Percentiles rank a stretch among this genome's conserved stretches.
Evolutionary conservation across 1,140 invertebrate genomes (phyloP).

Genomic region (Metopolophium dirhodum): DNA sequence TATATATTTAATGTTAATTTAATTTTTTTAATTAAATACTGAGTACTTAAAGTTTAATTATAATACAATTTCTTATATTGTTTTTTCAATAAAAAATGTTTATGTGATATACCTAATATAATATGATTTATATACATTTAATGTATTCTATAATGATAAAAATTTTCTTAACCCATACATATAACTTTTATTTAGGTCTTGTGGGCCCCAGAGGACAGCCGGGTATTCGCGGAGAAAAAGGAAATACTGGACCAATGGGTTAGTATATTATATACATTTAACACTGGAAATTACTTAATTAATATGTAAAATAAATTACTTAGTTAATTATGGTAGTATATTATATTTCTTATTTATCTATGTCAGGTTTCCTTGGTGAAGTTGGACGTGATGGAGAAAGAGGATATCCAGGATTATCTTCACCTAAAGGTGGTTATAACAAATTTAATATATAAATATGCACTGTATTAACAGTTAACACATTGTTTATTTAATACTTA

Average conservation of each 20-base stretch:
- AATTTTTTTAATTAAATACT: too few relatives aligned
- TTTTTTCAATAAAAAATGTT: too few relatives aligned
- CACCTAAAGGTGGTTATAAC: constrained; percentile 58
- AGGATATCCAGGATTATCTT: constrained; percentile 59
- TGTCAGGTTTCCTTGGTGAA: constrained; percentile 70
- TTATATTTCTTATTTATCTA: background rate
- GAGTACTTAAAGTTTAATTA: too few relatives aligned
- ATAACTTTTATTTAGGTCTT: constrained; percentile 29
- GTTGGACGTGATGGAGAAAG: constrained; percentile 71
- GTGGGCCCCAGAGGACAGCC: constrained; percentile 76
- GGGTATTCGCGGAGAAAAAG: constrained; percentile 79
- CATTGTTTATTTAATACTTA: background rate
- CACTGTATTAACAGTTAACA: background rate
- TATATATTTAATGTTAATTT: too few relatives aligned
- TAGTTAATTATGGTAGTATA: background rate
- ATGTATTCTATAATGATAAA: background rate
- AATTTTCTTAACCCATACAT: background rate
- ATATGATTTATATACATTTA: background rate
- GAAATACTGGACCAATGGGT: constrained; percentile 77
- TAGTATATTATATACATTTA: background rate
- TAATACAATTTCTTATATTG: too few relatives aligned
- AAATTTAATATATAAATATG: background rate
- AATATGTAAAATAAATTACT: background rate
- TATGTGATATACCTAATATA: background rate
- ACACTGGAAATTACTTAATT: background rate